phyloP scores from a whole-genome alignment of 2,113 vertebrate genomes.

The Ariopsis seemanni region DNA sequence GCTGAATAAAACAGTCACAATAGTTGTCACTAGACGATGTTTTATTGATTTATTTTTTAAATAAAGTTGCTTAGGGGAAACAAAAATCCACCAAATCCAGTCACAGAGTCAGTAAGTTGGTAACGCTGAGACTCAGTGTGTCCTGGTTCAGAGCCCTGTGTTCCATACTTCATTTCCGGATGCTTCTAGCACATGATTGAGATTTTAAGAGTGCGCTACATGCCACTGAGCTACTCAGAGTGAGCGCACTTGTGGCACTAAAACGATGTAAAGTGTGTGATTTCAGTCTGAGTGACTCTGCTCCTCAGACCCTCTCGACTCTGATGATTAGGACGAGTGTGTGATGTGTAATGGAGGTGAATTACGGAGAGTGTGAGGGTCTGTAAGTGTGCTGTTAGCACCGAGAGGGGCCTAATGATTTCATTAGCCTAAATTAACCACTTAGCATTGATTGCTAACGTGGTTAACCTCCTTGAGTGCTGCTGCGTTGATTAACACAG shows the following conservation, averaged over 20 bases:
- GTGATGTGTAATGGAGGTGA: slow-evolving; percentile 23
- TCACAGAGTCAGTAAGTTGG: background rate
- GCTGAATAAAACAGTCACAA: background rate
- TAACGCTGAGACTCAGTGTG: background rate
- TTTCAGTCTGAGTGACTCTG: slow-evolving; percentile 43
- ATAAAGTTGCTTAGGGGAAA: background rate
- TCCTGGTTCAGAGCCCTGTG: too few relatives aligned
- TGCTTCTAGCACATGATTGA: background rate
- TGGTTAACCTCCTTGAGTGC: slow-evolving; percentile 35
- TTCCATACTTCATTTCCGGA: background rate
- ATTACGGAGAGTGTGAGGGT: slow-evolving; percentile 5
- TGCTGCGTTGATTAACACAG: background rate
- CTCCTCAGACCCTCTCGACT: slow-evolving; percentile 11
- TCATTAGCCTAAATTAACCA: slow-evolving; percentile 40
- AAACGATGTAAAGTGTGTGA: slow-evolving; percentile 5
- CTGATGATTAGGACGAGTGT: slow-evolving; percentile 2
- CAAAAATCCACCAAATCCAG: background rate
- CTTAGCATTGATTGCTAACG: slow-evolving; percentile 34
- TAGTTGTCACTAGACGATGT: background rate
- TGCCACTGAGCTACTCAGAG: background rate
- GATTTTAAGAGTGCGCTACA: background rate
- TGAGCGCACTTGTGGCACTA: background rate
- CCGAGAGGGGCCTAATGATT: slow-evolving; percentile 31
- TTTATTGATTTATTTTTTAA: background rate
- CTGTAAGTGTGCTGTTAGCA: slow-evolving; percentile 14